Percentiles rank a stretch among this genome's conserved stretches.
These are phyloP conservation scores for Bombus balteatus DNA, from an alignment of 1,140 invertebrate genomes.

Conservation along the genomic window DNA sequence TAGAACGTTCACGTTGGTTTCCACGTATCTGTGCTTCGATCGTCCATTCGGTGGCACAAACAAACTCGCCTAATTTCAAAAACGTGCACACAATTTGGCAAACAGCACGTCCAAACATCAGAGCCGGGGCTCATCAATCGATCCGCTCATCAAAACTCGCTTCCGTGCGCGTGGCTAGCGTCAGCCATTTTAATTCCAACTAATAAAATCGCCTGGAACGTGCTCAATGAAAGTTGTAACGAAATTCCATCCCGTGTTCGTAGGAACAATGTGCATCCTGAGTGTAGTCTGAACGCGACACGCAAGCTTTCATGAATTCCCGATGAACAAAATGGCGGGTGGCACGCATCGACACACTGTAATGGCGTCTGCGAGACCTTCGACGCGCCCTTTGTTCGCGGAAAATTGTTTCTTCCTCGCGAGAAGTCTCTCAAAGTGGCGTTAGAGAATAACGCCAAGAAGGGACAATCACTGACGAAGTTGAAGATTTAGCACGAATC, in stretches of 20 bases:
- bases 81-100: slow-evolving; percentile 1
- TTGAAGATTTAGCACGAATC: background rate
- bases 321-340: slow-evolving; percentile 2
- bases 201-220: slow-evolving; percentile 7
- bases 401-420: background rate
- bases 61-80: background rate
- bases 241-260: background rate
- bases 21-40: background rate
- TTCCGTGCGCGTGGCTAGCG: background rate
- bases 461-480: too few species aligned
- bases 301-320: background rate
- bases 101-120: slow-evolving; percentile 7
- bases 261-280: background rate
- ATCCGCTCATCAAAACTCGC: slow-evolving; percentile 25
- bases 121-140: slow-evolving; percentile 14
- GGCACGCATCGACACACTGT: background rate
- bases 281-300: background rate
- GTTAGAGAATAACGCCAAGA: too few species aligned
- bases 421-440: background rate
- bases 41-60: background rate
- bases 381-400: background rate
- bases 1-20: background rate
- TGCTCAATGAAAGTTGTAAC: slow-evolving; percentile 1
- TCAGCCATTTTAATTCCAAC: slow-evolving; percentile 14
- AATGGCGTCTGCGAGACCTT: background rate